These are phyloP conservation scores for Mellilla xanthometata DNA, from an alignment of 2,888 invertebrate genomes.

Conservation along the genomic window DNA sequence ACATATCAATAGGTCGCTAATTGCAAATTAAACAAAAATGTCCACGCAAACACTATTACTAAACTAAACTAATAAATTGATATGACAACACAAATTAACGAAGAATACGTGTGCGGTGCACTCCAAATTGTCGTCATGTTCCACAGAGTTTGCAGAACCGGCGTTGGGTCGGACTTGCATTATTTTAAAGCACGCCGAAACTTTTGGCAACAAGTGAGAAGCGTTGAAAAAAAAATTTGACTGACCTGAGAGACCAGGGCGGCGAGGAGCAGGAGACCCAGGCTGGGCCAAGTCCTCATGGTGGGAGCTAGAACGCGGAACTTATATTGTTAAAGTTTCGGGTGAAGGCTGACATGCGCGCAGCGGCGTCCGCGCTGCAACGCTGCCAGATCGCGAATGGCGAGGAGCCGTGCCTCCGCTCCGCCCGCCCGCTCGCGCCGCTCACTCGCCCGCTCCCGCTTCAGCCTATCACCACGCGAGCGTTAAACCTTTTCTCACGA, in stretches of 20 bases:
- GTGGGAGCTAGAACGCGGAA: slow-evolving; percentile 36
- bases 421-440: background rate
- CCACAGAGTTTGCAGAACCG: background rate
- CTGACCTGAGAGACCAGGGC: slow-evolving; percentile 45
- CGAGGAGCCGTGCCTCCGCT: slow-evolving; percentile 4
- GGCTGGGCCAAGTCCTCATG: slow-evolving; percentile 59
- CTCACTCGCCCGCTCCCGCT: slow-evolving; percentile 1
- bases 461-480: slow-evolving; percentile 1
- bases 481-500: slow-evolving; percentile 41
- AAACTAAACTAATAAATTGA: no score
- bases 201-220: slow-evolving; percentile 12
- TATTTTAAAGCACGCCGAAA: slow-evolving; percentile 11
- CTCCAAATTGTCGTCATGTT: background rate
- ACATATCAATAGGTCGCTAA: no score
- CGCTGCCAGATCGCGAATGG: slow-evolving; percentile 69
- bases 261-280: slow-evolving; percentile 56
- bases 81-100: background rate
- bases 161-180: slow-evolving; percentile 1
- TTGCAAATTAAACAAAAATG: no score
- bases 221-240: slow-evolving; percentile 13
- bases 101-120: background rate
- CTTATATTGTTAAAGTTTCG: slow-evolving; percentile 57
- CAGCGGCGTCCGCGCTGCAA: slow-evolving; percentile 64
- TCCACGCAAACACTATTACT: no score
- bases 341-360: slow-evolving; percentile 44